These are phyloP conservation scores for Heliocidaris erythrogramma DNA, from an alignment of 35 echinoderm and acorn worm species.

Conservation along the genomic window DNA sequence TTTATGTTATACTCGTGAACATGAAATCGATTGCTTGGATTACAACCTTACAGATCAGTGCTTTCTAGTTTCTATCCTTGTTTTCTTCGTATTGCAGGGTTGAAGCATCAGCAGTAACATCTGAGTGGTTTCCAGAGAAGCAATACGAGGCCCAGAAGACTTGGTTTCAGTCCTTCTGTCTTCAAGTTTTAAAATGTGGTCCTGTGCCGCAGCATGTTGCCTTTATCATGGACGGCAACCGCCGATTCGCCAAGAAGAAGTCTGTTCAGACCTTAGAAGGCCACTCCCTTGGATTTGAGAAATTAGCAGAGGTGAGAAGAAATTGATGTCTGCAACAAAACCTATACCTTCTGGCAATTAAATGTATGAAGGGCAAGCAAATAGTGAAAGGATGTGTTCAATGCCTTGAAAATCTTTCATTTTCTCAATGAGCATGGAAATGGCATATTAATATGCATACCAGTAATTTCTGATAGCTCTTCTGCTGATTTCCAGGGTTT, in stretches of 20 bases:
- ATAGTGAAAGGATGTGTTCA: no score
- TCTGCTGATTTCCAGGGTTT: no score
- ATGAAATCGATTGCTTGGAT: no score
- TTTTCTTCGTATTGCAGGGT: not conserved
- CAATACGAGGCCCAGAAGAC: constrained; percentile 76
- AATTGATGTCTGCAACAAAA: not conserved
- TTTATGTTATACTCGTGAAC: no score
- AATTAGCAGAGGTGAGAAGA: constrained; percentile 87
- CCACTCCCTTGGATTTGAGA: constrained; percentile 92
- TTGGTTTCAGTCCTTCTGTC: constrained; percentile 82
- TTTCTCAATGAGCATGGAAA: no score
- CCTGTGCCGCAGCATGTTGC: constrained; percentile 88
- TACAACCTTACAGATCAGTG: no score
- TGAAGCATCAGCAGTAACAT: constrained; percentile 46
- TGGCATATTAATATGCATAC: no score
- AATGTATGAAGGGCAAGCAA: no score
- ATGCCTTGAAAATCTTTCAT: no score
- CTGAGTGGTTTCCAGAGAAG: constrained; percentile 94
- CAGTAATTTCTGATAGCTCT: no score
- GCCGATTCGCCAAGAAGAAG: constrained; percentile 86
- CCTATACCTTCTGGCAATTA: no score
- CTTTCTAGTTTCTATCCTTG: no score
- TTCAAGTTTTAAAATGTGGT: constrained; percentile 67
- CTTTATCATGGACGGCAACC: constrained; percentile 99
- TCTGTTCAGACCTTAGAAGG: constrained; percentile 68